phyloP scores from a whole-genome alignment of 2,797 vertebrate genomes.

The Arremon brunneinucha region DNA sequence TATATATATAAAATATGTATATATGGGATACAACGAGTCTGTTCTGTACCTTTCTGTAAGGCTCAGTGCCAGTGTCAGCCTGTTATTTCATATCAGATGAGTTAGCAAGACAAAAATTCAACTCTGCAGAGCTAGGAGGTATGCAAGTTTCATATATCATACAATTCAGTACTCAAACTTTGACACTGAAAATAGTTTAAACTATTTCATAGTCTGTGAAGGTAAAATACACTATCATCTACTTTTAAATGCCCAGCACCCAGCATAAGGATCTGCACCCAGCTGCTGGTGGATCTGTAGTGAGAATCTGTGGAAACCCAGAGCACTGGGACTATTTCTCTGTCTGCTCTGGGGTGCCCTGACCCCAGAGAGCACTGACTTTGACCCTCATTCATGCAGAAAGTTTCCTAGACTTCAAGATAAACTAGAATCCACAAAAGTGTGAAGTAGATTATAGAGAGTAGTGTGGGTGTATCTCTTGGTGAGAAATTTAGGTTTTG shows the following conservation, averaged over 20 bases:
- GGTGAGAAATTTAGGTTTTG: too few species aligned
- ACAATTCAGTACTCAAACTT: neutral
- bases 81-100: neutral
- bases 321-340: too few species aligned
- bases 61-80: fast-evolving
- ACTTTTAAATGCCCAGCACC: neutral
- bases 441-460: too few species aligned
- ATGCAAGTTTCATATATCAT: neutral
- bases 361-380: too few species aligned
- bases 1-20: too few species aligned
- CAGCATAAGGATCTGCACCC: neutral
- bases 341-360: too few species aligned
- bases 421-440: too few species aligned
- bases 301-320: neutral
- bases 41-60: neutral
- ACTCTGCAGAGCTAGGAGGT: neutral
- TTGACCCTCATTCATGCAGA: too few species aligned
- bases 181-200: neutral
- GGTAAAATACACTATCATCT: neutral
- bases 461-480: too few species aligned
- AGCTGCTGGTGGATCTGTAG: neutral
- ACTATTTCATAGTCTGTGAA: neutral
- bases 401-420: too few species aligned
- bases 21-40: neutral
- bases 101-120: neutral